Conservation (phyloP, 2,113 vertebrate genomes). For the Antennarius striatus region DNA sequence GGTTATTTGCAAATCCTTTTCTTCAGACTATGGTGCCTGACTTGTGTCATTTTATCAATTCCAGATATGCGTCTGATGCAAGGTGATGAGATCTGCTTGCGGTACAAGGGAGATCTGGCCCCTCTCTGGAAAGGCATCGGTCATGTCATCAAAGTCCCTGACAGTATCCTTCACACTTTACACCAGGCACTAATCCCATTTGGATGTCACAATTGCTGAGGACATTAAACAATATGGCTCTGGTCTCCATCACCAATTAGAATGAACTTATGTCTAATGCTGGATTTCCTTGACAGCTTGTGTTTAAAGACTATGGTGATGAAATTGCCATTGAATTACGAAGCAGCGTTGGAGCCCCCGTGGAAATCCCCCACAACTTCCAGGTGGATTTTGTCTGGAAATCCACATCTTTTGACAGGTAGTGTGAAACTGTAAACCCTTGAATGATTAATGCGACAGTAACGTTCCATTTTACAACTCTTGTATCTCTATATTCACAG, state of each 20-base stretch:
- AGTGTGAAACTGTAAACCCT: not conserved
- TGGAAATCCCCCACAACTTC: constrained; percentile 98
- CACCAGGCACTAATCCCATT: not conserved
- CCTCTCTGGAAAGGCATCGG: constrained; percentile 97
- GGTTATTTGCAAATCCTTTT: not conserved
- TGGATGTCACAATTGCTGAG: no score
- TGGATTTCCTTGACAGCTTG: constrained; percentile 74
- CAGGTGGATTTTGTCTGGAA: constrained; percentile 99
- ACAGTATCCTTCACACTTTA: constrained; percentile 90
- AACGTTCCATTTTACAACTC: not conserved
- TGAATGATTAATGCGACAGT: not conserved
- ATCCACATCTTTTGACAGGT: constrained; percentile 99
- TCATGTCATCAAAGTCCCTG: constrained; percentile 98
- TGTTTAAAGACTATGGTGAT: constrained; percentile 92
- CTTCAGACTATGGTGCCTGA: not conserved
- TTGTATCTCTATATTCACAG: not conserved
- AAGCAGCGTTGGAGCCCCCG: constrained; percentile 94
- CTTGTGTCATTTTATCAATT: constrained; percentile 12
- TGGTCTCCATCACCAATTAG: no score
- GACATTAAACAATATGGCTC: not conserved
- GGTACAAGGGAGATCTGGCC: constrained; percentile 96
- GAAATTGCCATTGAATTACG: constrained; percentile 98
- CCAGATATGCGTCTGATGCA: constrained; percentile 99
- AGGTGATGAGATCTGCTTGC: constrained; percentile 96
- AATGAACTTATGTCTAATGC: not conserved